Percentiles rank a stretch among this genome's conserved stretches.
These are phyloP conservation scores for Chunga burmeisteri DNA, from an alignment of 2,113 vertebrate genomes.

Conservation along the genomic window DNA sequence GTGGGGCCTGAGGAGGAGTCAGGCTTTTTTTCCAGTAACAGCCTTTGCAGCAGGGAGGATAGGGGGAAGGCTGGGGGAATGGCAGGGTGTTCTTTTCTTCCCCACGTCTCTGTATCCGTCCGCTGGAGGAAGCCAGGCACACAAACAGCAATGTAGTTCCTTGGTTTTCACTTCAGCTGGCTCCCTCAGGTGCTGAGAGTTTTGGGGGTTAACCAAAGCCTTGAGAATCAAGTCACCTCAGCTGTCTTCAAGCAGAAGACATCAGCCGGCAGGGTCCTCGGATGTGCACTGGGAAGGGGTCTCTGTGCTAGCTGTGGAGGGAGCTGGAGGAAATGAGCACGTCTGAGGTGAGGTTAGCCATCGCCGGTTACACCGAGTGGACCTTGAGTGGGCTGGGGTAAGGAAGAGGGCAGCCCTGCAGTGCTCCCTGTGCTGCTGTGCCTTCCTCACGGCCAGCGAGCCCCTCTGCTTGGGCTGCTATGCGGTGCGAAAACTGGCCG, in stretches of 20 bases:
- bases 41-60: background rate
- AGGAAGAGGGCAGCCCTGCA: background rate
- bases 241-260: background rate
- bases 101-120: background rate
- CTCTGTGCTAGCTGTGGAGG: background rate
- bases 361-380: accelerated
- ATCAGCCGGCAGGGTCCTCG: background rate
- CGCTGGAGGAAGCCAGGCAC: background rate
- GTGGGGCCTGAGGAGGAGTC: background rate
- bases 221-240: background rate
- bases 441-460: background rate
- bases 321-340: background rate
- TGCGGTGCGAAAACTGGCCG: accelerated
- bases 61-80: background rate
- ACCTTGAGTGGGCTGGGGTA: background rate
- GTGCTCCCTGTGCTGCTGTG: background rate
- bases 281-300: background rate
- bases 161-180: background rate
- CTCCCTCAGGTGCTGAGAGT: background rate
- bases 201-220: background rate
- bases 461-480: background rate
- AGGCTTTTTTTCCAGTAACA: background rate
- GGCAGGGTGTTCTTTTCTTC: background rate
- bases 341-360: background rate
- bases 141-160: background rate